Base-by-base conservation (phyloP, 2,888 invertebrate genomes). In the Allacma fusca region DNA sequence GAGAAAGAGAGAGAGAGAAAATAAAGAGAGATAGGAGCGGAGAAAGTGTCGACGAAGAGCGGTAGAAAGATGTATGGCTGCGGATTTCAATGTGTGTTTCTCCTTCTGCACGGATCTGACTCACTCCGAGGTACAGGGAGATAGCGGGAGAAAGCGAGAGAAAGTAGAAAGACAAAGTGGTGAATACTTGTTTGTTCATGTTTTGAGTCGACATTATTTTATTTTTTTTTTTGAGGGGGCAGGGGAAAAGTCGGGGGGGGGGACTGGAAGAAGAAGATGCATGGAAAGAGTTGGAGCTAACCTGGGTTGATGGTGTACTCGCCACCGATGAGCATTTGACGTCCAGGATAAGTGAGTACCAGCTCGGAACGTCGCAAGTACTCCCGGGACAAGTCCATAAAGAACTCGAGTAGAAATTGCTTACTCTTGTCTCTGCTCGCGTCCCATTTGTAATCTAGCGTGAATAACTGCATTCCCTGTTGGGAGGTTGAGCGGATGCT, bases 361-460 rank as follows among this genome's bases (percentile, higher is more conserved):
- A 79, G 78, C 57, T 80, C 80, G 65, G 80, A 75, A 13, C 81
- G 78, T 75, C 78, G 77, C 13, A 75, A 40, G 44, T 76, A 13
- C 12, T 74, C 73, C 13, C 77, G 59, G 24, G 81, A 78, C 24
- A 78, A 75, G 71, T 83, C 81, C 59, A 79, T 75, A 40, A 75
- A 76, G 59, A 76, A 76, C 67, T 83, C 81, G 57, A 81, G 68
- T 13, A 83, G 72, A 65, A 81, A 82, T 68, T 80, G 76, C 69
- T 82, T 81, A 64, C 50, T 78, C 16, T 29, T 75, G 64, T 83
- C 81, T 19, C 75, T 57, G 26, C 26, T 79, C 26, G 79, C 79
- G 67, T 82, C 80, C 83, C 83, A 83, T 69, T 78, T 76, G 78
- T 82, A 82, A 28, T 82, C 78, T 29, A 83, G 67, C 23, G 76